Percentiles rank a stretch among this genome's conserved stretches.
These are phyloP conservation scores for Whitmania pigra DNA, from an alignment of 1,140 invertebrate species.

Conservation along the genomic window DNA sequence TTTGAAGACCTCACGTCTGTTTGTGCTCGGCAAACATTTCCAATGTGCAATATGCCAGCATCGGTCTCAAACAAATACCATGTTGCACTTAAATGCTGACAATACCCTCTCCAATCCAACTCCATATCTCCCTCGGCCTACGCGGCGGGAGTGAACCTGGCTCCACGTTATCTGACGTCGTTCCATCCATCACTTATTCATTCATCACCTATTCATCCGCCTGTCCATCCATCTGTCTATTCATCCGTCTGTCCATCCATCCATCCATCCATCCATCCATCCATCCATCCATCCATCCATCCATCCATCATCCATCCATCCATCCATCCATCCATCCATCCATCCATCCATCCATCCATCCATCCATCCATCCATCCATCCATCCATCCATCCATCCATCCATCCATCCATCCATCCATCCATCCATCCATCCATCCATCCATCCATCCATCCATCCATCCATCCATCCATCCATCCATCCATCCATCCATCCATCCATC, in stretches of 20 bases:
- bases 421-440: neutral
- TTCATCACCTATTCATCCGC: neutral
- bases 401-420: constrained; percentile 11
- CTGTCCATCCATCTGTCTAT: neutral
- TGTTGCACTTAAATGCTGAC: too few species aligned
- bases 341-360: neutral
- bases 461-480: neutral
- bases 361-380: neutral
- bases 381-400: too few species aligned
- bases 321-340: neutral
- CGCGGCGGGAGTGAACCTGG: too few species aligned
- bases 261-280: neutral
- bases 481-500: neutral
- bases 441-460: neutral
- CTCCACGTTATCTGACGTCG: neutral
- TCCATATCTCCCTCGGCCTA: too few species aligned
- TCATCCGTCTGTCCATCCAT: neutral
- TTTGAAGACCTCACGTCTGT: too few species aligned
- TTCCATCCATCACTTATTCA: neutral
- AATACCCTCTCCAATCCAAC: too few species aligned
- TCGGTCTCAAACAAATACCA: too few species aligned
- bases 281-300: neutral
- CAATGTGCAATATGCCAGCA: too few species aligned
- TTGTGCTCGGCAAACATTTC: too few species aligned
- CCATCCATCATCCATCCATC: neutral